Evolutionary conservation across 2,113 vertebrate genomes (phyloP).

Genomic region (Corynorhinus townsendii): DNA sequence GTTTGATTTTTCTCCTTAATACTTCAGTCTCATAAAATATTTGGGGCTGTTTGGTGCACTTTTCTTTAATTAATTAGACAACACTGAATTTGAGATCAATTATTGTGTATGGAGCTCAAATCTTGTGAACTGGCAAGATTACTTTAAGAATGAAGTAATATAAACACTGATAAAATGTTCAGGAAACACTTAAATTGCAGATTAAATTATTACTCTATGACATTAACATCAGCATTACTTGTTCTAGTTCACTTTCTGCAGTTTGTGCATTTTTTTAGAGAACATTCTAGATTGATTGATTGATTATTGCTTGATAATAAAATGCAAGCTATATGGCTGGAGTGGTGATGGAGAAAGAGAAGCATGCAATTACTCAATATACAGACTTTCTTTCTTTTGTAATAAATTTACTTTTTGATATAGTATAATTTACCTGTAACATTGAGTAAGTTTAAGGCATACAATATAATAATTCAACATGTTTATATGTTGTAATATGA

Average conservation of each 20-base stretch:
- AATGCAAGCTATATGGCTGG: background rate
- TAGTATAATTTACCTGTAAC: background rate
- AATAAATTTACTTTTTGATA: background rate
- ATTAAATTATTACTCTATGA: background rate
- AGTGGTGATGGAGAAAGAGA: background rate
- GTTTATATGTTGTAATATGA: background rate
- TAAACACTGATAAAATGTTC: background rate
- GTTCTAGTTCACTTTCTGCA: background rate
- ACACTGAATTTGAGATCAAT: background rate
- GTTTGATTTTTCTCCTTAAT: background rate
- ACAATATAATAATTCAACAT: background rate
- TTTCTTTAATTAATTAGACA: background rate
- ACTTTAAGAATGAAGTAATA: background rate
- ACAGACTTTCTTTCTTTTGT: background rate
- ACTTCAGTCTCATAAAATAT: background rate
- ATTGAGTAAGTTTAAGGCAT: background rate
- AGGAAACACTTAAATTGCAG: background rate
- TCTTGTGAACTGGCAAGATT: background rate
- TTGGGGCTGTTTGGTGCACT: background rate
- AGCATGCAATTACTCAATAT: background rate
- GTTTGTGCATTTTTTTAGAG: background rate
- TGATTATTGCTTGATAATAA: background rate
- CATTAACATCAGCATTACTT: background rate
- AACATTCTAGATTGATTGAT: background rate
- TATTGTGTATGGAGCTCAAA: background rate